Evolutionary conservation across 1,140 invertebrate species (phyloP), one percentile per base, ranked within the genome.

Genomic region (Zelostemma sp.): DNA sequence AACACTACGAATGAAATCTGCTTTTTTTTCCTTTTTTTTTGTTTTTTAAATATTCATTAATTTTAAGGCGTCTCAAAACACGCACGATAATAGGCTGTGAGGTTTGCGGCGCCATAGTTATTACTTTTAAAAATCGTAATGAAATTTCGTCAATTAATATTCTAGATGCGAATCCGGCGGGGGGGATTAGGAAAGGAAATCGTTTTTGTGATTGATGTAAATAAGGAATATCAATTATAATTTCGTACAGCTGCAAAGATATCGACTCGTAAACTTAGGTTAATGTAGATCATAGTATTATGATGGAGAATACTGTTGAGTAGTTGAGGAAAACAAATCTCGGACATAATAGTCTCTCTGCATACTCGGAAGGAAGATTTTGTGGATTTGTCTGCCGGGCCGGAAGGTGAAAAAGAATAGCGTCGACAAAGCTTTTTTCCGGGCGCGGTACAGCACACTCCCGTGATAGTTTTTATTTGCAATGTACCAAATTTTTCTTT

Each of bases 11-110:
- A 38, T n/a, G 8, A 25, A 25, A n/a, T n/a, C n/a, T n/a, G n/a
- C n/a, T n/a, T n/a, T 25, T 8, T 25, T 25, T 25, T 25, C 21
- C 8, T 25, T 69, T 69, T 53, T 69, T 62, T n/a, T n/a, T n/a
- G n/a, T n/a, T n/a, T n/a, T n/a, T n/a, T n/a, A n/a, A n/a, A 55
- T 64, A 64, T 63, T 69, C 63, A 60, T 59, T 64, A 64, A 69
- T 63, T 69, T 69, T 69, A 55, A 69, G 63, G 67, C 60, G 63
- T 60, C 60, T 62, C 50, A 46, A 55, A 59, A 63, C 60, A 59
- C 55, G 54, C 65, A 33, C 54, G 55, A 62, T 58, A 43, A 60
- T 46, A 46, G 51, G 21, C 54, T 56, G 60, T 54, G 41, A 55
- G 43, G 40, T 57, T 55, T 67, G 57, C 51, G 47, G 45, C 41